phyloP scores from a whole-genome alignment of 2,888 invertebrate species.

The Drosophila kambysellisi region DNA sequence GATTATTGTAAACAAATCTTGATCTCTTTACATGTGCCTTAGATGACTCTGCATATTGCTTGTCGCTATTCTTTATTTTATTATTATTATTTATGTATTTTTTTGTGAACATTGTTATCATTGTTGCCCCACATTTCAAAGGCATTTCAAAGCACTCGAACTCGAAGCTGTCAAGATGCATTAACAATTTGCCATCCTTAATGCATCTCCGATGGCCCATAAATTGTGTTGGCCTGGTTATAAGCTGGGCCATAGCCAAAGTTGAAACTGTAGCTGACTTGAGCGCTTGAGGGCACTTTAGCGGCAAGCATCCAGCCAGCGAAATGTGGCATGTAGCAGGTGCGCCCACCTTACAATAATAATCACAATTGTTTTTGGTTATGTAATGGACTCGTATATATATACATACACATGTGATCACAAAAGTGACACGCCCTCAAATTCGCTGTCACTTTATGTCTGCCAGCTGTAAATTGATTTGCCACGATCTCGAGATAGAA shows the following conservation, averaged over 20 bases:
- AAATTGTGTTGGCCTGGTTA: slow-evolving; percentile 62
- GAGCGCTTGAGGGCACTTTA: slow-evolving; percentile 74
- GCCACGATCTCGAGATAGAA: slow-evolving; percentile 71
- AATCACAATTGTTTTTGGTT: slow-evolving; percentile 50
- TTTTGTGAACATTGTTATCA: slow-evolving; percentile 28
- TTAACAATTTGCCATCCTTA: slow-evolving; percentile 75
- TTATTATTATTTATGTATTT: not conserved
- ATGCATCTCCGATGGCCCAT: slow-evolving; percentile 76
- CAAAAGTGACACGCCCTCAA: slow-evolving; percentile 66
- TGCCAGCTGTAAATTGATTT: slow-evolving; percentile 67
- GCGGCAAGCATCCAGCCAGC: slow-evolving; percentile 33
- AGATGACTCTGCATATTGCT: not conserved
- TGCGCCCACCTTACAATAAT: slow-evolving; percentile 43
- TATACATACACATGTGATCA: not conserved
- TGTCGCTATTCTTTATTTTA: not conserved
- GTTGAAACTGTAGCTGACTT: not conserved
- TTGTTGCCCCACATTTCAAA: slow-evolving; percentile 26
- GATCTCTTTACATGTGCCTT: not conserved
- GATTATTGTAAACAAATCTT: not conserved
- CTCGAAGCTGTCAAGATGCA: slow-evolving; percentile 56
- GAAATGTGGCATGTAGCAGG: slow-evolving; percentile 44
- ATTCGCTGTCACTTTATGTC: slow-evolving; percentile 57
- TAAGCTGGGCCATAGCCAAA: slow-evolving; percentile 44
- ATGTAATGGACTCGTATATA: slow-evolving; percentile 29
- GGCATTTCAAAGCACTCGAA: slow-evolving; percentile 35